Base-by-base conservation (phyloP, 2,797 vertebrate genomes). In the Clarias laeviceps region DNA sequence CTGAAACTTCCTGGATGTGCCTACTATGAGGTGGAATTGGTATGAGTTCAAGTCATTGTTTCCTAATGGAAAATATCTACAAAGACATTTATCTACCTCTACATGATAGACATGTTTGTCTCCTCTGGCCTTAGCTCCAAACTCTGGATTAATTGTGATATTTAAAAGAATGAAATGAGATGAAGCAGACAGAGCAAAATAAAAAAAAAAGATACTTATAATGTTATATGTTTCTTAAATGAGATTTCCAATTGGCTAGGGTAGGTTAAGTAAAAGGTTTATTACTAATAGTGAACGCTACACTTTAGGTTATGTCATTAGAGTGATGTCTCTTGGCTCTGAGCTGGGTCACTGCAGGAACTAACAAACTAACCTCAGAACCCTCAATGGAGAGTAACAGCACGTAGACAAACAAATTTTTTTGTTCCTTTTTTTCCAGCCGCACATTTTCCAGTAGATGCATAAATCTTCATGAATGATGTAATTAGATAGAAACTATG, bases 201-300 rank as follows among this genome's bases (percentile, higher is more conserved):
- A 34, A 86, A 76, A 85, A 88, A 74, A 86, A 24, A 80, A 84
- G 91, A 91, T 91, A 91, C 92, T 93, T 94, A 93, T 94, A 93
- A 93, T n/a, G n/a, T n/a, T n/a, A n/a, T 76, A 57, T 87, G 76
- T 68, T 76, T 54, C 69, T 83, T 84, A 88, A 83, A 87, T 86
- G 76, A 87, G 82, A 32, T 87, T 68, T 61, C 87, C 83, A 88
- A 92, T 91, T 92, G 61, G 80, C 85, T 91, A 88, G 88, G 86
- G 87, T 90, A 92, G 92, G 93, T 93, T 81, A 86, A 83, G 82
- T 88, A 88, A 90, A 89, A 88, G 76, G 50, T 89, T 82, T 37
- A 29, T 54, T 85, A 73, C 86, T 88, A 83, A 86, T 88, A 83
- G 84, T 6, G 2, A 62, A 54, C 34, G 62, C 66, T 74, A 40